phyloP scores from a whole-genome alignment of 1,140 invertebrate genomes.

The Diorhabda elongata region DNA sequence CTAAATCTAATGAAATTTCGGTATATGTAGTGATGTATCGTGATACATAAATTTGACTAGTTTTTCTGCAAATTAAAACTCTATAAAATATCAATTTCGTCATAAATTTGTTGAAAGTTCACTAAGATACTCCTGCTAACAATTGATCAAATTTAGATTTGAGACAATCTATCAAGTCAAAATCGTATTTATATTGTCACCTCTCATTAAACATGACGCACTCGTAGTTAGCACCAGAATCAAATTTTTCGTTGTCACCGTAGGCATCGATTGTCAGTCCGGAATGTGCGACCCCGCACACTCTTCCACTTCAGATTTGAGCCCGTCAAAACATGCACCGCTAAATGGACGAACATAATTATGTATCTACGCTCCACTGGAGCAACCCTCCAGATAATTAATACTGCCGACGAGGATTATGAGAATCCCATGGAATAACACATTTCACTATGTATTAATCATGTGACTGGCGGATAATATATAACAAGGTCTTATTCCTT shows the following conservation, averaged over 20 bases:
- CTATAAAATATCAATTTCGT: no score
- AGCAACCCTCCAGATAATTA: slow-evolving; percentile 11
- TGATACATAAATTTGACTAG: no score
- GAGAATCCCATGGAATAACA: slow-evolving; percentile 16
- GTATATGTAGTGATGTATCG: no score
- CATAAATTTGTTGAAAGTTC: no score
- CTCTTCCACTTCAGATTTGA: neutral
- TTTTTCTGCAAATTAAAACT: no score
- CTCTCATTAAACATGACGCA: neutral
- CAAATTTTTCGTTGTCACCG: neutral
- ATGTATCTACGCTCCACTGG: slow-evolving; percentile 16
- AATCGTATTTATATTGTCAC: neutral
- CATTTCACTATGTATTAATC: slow-evolving; percentile 19
- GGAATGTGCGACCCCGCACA: neutral
- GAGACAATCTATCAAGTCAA: neutral
- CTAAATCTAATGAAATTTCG: no score
- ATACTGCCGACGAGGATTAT: slow-evolving; percentile 17
- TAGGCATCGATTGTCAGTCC: neutral
- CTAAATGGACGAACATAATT: slow-evolving; percentile 6
- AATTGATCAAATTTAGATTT: neutral
- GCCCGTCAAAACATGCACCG: neutral
- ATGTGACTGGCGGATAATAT: slow-evolving; percentile 10
- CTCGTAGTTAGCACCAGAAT: neutral
- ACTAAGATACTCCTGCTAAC: no score
- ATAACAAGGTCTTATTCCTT: slow-evolving; percentile 12